Conservation (phyloP, 2,797 vertebrate genomes). For the Sebastes nivosus region DNA sequence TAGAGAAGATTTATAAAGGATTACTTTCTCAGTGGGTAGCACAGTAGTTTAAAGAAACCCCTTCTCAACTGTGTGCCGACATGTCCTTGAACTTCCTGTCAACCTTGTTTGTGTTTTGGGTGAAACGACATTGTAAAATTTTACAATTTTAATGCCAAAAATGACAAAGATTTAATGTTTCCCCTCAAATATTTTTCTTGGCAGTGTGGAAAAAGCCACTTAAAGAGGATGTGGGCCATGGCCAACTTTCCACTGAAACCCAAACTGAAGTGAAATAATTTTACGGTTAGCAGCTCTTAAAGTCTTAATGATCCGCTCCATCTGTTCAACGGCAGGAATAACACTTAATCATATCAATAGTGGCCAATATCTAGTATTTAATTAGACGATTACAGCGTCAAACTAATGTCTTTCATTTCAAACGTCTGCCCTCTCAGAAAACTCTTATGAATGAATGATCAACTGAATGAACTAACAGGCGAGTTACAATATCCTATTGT, state of each 20-base stretch:
- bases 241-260: constrained; percentile 28
- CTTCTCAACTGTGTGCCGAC: neutral
- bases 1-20: neutral
- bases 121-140: neutral
- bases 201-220: neutral
- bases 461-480: constrained; percentile 1
- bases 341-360: neutral
- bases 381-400: neutral
- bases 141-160: constrained; percentile 2
- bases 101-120: neutral
- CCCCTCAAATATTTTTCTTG: constrained; percentile 5
- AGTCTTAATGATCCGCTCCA: neutral
- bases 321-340: neutral
- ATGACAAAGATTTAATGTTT: constrained; percentile 12
- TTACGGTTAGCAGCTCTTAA: neutral
- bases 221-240: neutral
- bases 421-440: neutral
- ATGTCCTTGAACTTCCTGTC: constrained; percentile 1
- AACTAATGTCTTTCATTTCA: neutral
- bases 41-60: neutral
- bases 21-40: neutral
- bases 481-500: constrained; percentile 4
- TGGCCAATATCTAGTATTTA: neutral
- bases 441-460: constrained; percentile 26
- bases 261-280: constrained; percentile 16